A percentile compares a stretch with the other conserved stretches of the same genome.
Evolutionary conservation across 2,888 invertebrate genomes (phyloP).

Genomic region (Sycophila texana): DNA sequence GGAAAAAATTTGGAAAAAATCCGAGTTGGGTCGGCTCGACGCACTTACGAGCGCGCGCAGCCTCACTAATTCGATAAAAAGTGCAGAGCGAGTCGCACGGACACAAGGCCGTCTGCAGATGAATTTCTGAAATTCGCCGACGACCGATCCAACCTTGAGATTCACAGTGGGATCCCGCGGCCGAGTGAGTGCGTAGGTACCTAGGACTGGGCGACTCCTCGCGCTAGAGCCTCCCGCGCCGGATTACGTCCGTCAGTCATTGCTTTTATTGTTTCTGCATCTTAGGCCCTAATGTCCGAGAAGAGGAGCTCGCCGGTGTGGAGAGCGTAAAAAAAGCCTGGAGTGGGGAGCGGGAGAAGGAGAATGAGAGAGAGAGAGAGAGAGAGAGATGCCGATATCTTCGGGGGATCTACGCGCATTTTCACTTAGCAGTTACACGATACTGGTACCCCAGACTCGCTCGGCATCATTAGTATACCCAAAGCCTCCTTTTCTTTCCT

Average conservation of each 20-base stretch:
- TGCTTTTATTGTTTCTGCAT: conserved; percentile 59
- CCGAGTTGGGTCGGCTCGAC: too few relatives aligned
- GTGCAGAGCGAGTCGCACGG: not conserved
- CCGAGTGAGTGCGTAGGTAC: conserved; percentile 3
- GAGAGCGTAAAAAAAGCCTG: not conserved
- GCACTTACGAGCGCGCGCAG: not conserved
- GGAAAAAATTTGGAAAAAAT: too few relatives aligned
- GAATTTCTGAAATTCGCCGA: conserved; percentile 19
- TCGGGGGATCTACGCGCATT: conserved; percentile 68
- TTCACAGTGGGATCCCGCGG: conserved; percentile 9
- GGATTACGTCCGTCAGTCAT: conserved; percentile 56
- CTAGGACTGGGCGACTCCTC: conserved; percentile 19
- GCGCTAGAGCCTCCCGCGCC: conserved; percentile 36
- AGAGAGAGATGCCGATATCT: conserved; percentile 39
- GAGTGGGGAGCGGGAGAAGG: conserved; percentile 12
- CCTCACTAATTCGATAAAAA: conserved; percentile 18
- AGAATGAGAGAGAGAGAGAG: conserved; percentile 32
- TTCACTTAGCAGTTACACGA: conserved; percentile 74
- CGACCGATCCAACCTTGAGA: conserved; percentile 32
- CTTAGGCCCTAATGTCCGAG: conserved; percentile 32
- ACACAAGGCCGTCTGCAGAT: not conserved
- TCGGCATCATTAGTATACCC: conserved; percentile 70
- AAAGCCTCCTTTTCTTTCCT: conserved; percentile 59
- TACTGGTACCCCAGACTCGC: conserved; percentile 66
- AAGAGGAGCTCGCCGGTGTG: not conserved